Evolutionary conservation across 37 sponge, comb jelly and placozoan genomes (phyloP), one percentile per base, ranked within the genome.

Genomic region (Axinella damicornis): DNA sequence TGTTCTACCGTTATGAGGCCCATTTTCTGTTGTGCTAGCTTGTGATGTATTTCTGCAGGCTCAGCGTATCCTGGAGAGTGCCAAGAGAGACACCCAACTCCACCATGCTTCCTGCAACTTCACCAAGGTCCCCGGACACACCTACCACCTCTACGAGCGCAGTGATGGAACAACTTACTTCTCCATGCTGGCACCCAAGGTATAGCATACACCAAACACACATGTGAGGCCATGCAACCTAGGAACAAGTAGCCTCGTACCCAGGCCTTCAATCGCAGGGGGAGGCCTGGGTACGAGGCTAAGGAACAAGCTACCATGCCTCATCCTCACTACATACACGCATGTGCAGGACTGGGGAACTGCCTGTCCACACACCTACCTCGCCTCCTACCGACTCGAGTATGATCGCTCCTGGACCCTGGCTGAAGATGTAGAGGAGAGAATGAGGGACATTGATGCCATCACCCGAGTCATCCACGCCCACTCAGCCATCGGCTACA

Each of bases 91-190:
- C 81, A 73, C 77, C 12, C 67, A 87, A 64, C 82, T 95, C 16
- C 94, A 92, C 61, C 91, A 96, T 71, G 89, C 90, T 31, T 80
- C 87, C n/a, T 96, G 95, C 56, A 96, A 96, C 88, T 96, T 96
- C 82, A 71, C 54, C 53, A 94, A 94, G 32, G 73, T 90, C 52
- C 94, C 97, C 1, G 97, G 97, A 19, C 66, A 91, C 13, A 91
- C 65, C n/a, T 96, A 96, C 67, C 92, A 96, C 70, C 90, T 96
- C 27, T 96, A 96, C 57, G 87, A 89, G 65, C 76, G 65, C 17
- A 41, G 46, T 20, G 65, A 87, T 87, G 92, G 85, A 25, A 41
- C 73, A 2, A 41, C 71, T 21, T 93, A 85, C 69, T 91, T 95
- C 72, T 94, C 94, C 15, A 94, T 96, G 97, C 72, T 96, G 38